A percentile compares a stretch with the other conserved stretches of the same genome.
phyloP scores from a whole-genome alignment of 2,113 vertebrate genomes.

The Gadus macrocephalus region DNA sequence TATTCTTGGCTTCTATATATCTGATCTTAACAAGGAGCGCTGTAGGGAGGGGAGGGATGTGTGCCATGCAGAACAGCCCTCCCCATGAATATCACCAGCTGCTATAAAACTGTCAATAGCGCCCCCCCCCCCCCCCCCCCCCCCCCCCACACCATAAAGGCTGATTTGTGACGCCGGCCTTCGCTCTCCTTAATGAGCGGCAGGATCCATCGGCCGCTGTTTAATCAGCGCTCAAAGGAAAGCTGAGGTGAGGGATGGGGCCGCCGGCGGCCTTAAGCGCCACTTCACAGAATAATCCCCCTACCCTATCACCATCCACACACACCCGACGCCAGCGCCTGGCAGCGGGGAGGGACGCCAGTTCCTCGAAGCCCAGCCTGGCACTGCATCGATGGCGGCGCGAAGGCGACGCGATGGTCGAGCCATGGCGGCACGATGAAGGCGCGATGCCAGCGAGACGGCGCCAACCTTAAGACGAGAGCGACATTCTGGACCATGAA shows the following conservation, averaged over 20 bases:
- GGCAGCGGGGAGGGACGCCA: too few species aligned
- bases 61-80: constrained; percentile 50
- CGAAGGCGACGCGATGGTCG: too few species aligned
- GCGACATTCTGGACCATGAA: too few species aligned
- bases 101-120: constrained; percentile 64
- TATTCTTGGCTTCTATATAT: constrained; percentile 46
- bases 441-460: too few species aligned
- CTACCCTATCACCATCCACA: constrained; percentile 8
- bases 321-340: constrained; percentile 11
- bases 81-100: constrained; percentile 57
- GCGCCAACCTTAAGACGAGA: too few species aligned
- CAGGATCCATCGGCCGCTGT: constrained; percentile 65
- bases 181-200: constrained; percentile 61
- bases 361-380: too few species aligned
- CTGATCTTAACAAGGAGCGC: constrained; percentile 26
- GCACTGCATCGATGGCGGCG: too few species aligned
- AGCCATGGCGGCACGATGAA: too few species aligned
- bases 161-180: constrained; percentile 62
- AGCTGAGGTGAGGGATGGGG: constrained; percentile 59
- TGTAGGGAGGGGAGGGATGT: constrained; percentile 41
- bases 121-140: constrained; percentile 49
- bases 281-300: constrained; percentile 50
- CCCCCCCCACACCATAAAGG: constrained; percentile 55
- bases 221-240: constrained; percentile 67
- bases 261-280: constrained; percentile 51